Percentiles rank a stretch among this genome's conserved stretches.
Conservation (phyloP, 2,113 vertebrate species). For the Nibea albiflora region DNA sequence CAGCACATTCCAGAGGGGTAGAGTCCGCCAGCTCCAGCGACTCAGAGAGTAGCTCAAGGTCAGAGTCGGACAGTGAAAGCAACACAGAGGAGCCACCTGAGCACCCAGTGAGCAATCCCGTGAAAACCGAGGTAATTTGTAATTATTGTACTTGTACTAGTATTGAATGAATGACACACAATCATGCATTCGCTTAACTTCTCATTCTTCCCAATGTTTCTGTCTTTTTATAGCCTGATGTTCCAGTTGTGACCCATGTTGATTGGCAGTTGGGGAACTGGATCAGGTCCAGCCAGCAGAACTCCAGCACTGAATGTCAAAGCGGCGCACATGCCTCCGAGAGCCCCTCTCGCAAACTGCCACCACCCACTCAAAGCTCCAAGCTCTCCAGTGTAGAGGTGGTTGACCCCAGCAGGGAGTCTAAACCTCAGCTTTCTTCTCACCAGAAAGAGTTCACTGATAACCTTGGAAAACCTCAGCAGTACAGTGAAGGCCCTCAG, state of each 20-base stretch:
- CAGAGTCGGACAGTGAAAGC: constrained; percentile 87
- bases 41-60: constrained; percentile 92
- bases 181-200: not conserved
- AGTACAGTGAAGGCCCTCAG: constrained; percentile 16
- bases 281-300: constrained; percentile 73
- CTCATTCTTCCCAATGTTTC: not conserved
- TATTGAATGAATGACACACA: not conserved
- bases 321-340: not conserved
- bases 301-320: constrained; percentile 72
- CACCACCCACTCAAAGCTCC: constrained; percentile 48
- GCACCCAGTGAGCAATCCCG: constrained; percentile 57
- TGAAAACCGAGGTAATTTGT: constrained; percentile 67
- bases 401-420: constrained; percentile 45
- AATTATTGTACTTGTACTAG: not conserved
- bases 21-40: constrained; percentile 91
- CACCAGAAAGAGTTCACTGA: constrained; percentile 45
- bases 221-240: constrained; percentile 46
- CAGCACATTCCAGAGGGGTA: constrained; percentile 86
- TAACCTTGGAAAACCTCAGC: constrained; percentile 45
- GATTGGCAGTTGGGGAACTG: constrained; percentile 80
- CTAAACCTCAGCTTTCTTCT: constrained; percentile 66
- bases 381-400: constrained; percentile 30
- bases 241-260: constrained; percentile 38
- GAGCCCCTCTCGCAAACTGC: constrained; percentile 53
- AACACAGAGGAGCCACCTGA: constrained; percentile 79